phyloP scores from a whole-genome alignment of 2,888 invertebrate genomes.

The Lasioglossum vierecki region DNA sequence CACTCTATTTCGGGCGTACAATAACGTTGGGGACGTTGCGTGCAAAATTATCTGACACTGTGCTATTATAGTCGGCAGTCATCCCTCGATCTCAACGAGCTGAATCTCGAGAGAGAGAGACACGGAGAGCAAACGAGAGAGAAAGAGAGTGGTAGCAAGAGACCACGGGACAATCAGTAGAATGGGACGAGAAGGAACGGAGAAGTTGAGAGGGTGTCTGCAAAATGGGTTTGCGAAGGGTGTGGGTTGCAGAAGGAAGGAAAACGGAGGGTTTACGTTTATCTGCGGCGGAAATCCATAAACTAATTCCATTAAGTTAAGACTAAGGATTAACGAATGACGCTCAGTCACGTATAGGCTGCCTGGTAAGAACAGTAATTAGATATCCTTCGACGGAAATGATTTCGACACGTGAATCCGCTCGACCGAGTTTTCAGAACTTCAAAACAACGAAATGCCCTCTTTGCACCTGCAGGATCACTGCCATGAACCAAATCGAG shows the following conservation, averaged over 20 bases:
- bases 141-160: neutral
- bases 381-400: constrained; percentile 46
- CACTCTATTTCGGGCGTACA: constrained; percentile 46
- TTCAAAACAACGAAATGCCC: neutral
- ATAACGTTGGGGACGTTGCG: constrained; percentile 51
- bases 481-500: neutral
- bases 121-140: neutral
- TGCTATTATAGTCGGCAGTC: constrained; percentile 55
- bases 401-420: constrained; percentile 5
- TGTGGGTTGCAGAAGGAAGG: constrained; percentile 22
- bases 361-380: constrained; percentile 63
- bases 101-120: neutral
- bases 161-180: constrained; percentile 37
- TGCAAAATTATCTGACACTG: constrained; percentile 71
- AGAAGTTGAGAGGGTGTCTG: constrained; percentile 32
- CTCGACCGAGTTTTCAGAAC: constrained; percentile 5
- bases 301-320: constrained; percentile 75
- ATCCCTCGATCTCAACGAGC: constrained; percentile 56
- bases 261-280: constrained; percentile 61
- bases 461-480: neutral
- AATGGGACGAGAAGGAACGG: constrained; percentile 44
- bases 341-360: constrained; percentile 45
- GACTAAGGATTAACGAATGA: constrained; percentile 69
- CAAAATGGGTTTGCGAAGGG: constrained; percentile 22
- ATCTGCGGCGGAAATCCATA: constrained; percentile 68